A percentile compares a stretch with the other conserved stretches of the same genome.
These are phyloP conservation scores for Cydia strobilella DNA, from an alignment of 1,140 invertebrate genomes.

Conservation along the genomic window DNA sequence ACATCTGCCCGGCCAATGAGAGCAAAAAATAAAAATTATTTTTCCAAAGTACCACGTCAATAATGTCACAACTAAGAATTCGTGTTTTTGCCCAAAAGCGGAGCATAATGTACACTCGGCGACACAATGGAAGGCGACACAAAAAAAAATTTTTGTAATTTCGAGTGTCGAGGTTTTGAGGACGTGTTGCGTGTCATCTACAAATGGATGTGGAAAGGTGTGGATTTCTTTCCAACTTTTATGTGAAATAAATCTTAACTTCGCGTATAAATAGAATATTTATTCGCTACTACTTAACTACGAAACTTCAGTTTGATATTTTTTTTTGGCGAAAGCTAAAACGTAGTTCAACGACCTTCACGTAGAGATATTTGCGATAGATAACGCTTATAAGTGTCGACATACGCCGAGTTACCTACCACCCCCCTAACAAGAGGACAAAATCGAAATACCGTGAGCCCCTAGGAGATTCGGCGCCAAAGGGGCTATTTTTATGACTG, in stretches of 20 bases:
- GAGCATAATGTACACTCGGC: constrained; percentile 56
- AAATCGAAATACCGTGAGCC: constrained; percentile 69
- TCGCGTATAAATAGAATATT: not conserved
- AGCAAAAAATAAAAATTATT: constrained; percentile 55
- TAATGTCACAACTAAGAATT: constrained; percentile 65
- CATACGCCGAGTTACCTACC: constrained; percentile 45
- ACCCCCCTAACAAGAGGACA: constrained; percentile 65
- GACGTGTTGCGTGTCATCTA: constrained; percentile 33
- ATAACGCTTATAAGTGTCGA: constrained; percentile 53
- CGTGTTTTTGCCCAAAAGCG: constrained; percentile 45
- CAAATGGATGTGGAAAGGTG: constrained; percentile 12
- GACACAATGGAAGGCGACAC: constrained; percentile 47
- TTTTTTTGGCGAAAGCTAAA: not conserved
- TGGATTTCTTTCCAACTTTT: not conserved
- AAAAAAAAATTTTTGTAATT: constrained; percentile 47
- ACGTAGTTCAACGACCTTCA: constrained; percentile 23
- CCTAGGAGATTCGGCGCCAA: constrained; percentile 75
- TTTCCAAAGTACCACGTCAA: constrained; percentile 52
- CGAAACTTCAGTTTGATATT: not conserved
- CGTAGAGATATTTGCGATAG: not conserved
- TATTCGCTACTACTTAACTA: not conserved
- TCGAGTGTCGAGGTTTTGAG: constrained; percentile 47
- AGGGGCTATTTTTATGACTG: constrained; percentile 79
- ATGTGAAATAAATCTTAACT: not conserved
- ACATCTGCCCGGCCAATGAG: constrained; percentile 56